Base-by-base conservation (phyloP, 2,888 invertebrate genomes). In the Coenonympha glycerion region DNA sequence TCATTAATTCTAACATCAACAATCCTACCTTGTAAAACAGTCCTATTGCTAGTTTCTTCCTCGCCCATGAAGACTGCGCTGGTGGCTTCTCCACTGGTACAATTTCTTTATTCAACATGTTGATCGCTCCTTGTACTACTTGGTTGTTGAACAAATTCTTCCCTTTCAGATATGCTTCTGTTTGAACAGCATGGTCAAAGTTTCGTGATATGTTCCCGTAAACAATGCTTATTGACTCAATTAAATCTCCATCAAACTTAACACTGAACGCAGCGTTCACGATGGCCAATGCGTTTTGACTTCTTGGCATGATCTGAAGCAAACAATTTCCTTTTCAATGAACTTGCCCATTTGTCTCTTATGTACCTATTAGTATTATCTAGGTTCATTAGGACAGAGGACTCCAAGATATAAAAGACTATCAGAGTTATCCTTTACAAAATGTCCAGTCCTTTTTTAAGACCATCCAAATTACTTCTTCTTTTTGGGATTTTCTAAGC, bases 1-100 rank as follows among this genome's bases (percentile, higher is more conserved):
- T n/a, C n/a, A n/a, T n/a, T n/a, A n/a, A n/a, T n/a, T n/a, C n/a
- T n/a, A n/a, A n/a, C n/a, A n/a, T n/a, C n/a, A n/a, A n/a, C n/a
- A n/a, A n/a, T n/a, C n/a, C 8, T 71, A 92, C 93, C 89, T 95
- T 96, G 71, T 95, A 96, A 64, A 96, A 92, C 2, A 96, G 79
- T 11, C 92, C 89, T 50, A 92, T 81, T 0, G 95, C 93, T 19
- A 96, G 73, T 39, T 89, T 89, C 65, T 90, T 92, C 15, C 95
- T 87, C 61, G 91, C 93, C 34, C 86, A 87, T 0, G 92, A 90
- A 0, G 91, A 88, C 0, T 92, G 90, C 64, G 94, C 91, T 0
- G 92, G 91, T 2, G 91, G 86, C 28, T 89, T 81, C 24, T 86
- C 74, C 51, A 91, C 90, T 0, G 95, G 92, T 3, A 79, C 62